Evolutionary conservation across 2,113 vertebrate genomes (phyloP).

Genomic region (Craseonycteris thonglongyai): DNA sequence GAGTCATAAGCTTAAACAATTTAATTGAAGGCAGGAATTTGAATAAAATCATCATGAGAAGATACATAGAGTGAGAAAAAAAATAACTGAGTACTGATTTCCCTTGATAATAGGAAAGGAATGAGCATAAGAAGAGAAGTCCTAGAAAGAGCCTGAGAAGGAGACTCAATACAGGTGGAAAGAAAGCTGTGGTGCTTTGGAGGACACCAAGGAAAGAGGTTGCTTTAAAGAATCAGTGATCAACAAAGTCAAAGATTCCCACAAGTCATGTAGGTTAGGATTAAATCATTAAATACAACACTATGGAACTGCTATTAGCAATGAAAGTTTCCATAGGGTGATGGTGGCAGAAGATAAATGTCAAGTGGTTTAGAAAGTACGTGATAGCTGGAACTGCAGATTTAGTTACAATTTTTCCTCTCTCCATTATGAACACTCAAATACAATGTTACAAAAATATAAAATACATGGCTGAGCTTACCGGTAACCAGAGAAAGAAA

Average conservation of each 20-base stretch:
- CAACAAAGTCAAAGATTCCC: background rate
- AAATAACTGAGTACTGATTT: background rate
- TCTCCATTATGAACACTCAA: background rate
- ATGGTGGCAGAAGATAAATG: background rate
- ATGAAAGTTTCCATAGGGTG: background rate
- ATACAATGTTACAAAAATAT: background rate
- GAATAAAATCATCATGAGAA: background rate
- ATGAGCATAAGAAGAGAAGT: background rate
- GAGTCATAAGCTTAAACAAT: background rate
- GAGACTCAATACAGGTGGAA: background rate
- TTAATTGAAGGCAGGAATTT: background rate
- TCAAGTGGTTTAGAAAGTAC: background rate
- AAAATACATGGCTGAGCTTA: background rate
- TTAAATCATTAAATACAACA: background rate
- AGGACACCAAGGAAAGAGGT: background rate
- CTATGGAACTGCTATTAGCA: background rate
- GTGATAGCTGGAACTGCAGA: background rate
- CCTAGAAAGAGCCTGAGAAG: background rate
- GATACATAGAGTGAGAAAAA: background rate
- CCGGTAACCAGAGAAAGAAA: background rate
- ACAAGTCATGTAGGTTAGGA: background rate
- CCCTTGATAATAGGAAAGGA: background rate
- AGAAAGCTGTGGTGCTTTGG: background rate
- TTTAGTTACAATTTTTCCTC: background rate
- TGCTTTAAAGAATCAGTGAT: background rate